phyloP scores from a whole-genome alignment of 2,113 vertebrate genomes.

The Silurus glanis region DNA sequence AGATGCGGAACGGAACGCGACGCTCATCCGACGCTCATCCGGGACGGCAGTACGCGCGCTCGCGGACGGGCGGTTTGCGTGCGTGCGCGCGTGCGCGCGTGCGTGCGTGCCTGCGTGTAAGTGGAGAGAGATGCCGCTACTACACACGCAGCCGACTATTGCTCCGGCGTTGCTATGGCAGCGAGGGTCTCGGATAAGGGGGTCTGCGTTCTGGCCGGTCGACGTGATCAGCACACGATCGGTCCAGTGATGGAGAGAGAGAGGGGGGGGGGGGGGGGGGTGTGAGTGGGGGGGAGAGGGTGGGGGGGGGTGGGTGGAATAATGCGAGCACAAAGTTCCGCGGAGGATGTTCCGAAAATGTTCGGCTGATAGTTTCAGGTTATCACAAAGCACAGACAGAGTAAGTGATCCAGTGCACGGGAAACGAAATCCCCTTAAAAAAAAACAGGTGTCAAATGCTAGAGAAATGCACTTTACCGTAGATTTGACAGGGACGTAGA shows the following conservation, averaged over 20 bases:
- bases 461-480: conserved; percentile 79
- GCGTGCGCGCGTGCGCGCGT: neutral
- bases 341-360: conserved; percentile 1
- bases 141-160: conserved; percentile 60
- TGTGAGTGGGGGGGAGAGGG: too few species aligned
- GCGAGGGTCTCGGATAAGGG: conserved; percentile 51
- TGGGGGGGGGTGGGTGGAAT: too few species aligned
- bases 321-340: conserved; percentile 63
- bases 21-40: conserved; percentile 48
- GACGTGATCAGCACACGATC: conserved; percentile 43
- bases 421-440: conserved; percentile 46
- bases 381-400: conserved; percentile 50
- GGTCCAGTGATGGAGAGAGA: conserved; percentile 65
- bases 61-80: neutral
- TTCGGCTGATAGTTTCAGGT: conserved; percentile 15
- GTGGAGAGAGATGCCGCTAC: conserved; percentile 61
- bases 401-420: conserved; percentile 45
- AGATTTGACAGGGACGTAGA: conserved; percentile 94
- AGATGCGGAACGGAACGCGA: conserved; percentile 55
- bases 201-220: conserved; percentile 65
- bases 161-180: conserved; percentile 78
- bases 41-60: conserved; percentile 24
- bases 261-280: too few species aligned
- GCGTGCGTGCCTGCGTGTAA: neutral
- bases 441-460: conserved; percentile 35